Evolutionary conservation across 2,888 invertebrate species (phyloP), one percentile per base, ranked within the genome.

Genomic region (Cerceris ruficornis): DNA sequence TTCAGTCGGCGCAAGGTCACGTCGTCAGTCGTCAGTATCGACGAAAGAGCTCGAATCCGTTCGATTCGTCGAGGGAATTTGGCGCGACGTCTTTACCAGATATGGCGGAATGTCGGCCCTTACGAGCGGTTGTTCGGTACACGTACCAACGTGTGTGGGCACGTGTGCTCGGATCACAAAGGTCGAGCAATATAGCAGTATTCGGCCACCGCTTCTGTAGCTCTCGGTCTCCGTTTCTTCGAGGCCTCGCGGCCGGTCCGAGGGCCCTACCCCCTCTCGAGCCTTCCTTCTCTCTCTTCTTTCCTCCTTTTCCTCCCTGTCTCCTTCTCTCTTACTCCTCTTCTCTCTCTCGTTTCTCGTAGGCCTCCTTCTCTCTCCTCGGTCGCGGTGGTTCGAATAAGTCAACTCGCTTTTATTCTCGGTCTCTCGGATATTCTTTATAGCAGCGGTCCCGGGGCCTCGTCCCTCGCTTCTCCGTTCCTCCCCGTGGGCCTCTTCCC

Each of bases 391-490:
- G 86, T 84, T 89, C 87, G 83, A 90, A 91, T 91, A 90, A 91
- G 90, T 91, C 90, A 90, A 87, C 87, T 84, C 84, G 85, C 88
- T 89, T 90, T 91, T 91, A 90, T 89, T 89, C 91, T 87, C 88
- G 41, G 90, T 89, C 90, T 88, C 88, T 83, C 73, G 83, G 84
- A 87, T 88, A 91, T 91, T 91, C 89, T 91, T 91, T 90, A 91
- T 89, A 85, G 87, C 87, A 75, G 55, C 75, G 69, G 61, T 71
- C 59, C 84, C 69, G 52, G 50, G 61, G 41, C 68, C 75, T 62
- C 9, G 42, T 17, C 55, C 9, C 8, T 55, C 28, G 15, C 54
- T 59, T 15, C 49, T 41, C 58, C 52, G 11, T 52, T 17, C 42
- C 17, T 55, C 9, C 54, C 50, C 43, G 65, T 14, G 39, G 49